A percentile compares a stretch with the other conserved stretches of the same genome.
Evolutionary conservation across 2,113 vertebrate genomes (phyloP).

Genomic region (Baryphthengus martii): DNA sequence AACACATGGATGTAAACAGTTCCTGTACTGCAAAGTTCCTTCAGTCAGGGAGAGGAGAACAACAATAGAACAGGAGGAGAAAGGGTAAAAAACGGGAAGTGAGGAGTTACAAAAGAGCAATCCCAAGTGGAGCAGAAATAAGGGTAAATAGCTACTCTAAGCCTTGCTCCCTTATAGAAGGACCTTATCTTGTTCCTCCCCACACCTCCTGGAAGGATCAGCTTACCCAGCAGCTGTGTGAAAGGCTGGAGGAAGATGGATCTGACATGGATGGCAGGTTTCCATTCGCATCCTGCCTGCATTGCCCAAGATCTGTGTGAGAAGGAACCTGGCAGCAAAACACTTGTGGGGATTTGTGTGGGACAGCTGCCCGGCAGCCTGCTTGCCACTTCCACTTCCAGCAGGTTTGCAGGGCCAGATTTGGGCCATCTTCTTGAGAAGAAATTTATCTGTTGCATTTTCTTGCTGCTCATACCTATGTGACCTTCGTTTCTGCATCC

Average conservation of each 20-base stretch:
- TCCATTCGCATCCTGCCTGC: background rate
- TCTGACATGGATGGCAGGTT: background rate
- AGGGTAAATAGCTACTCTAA: background rate
- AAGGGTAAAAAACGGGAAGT: background rate
- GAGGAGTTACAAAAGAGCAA: background rate
- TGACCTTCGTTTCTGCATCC: background rate
- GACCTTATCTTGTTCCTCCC: background rate
- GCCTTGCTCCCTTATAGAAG: background rate
- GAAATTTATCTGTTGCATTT: background rate
- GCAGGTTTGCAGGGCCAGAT: background rate
- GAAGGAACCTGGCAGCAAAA: background rate
- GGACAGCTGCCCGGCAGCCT: background rate
- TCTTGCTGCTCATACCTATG: background rate
- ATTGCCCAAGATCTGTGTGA: background rate
- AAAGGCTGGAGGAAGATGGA: background rate
- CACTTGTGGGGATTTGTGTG: accelerated
- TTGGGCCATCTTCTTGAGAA: background rate
- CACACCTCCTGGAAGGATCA: background rate
- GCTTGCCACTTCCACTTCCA: background rate
- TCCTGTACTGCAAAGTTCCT: background rate
- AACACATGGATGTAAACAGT: background rate
- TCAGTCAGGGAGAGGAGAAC: background rate
- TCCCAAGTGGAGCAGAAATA: background rate
- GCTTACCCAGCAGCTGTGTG: background rate
- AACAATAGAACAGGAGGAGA: background rate